phyloP scores from a whole-genome alignment of 2,797 vertebrate species.

The Lepus townsendii region DNA sequence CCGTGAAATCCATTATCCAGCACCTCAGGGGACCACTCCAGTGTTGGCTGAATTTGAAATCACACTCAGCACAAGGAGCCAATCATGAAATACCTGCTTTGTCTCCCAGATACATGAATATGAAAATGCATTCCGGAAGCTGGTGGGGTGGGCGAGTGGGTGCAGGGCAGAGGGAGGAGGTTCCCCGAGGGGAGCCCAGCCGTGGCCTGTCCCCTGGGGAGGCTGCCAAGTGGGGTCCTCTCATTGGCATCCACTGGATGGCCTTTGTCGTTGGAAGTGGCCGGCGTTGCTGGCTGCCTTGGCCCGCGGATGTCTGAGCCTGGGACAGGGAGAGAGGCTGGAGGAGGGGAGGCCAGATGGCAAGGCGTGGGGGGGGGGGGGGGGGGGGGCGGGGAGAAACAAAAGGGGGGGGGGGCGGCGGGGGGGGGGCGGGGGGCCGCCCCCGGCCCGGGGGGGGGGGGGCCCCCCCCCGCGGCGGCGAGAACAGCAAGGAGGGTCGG shows the following conservation, averaged over 20 bases:
- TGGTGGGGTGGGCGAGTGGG: slow-evolving; percentile 27
- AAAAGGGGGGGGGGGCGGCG: slow-evolving; percentile 16
- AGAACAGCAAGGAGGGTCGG: slow-evolving; percentile 81
- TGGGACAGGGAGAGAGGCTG: slow-evolving; percentile 65
- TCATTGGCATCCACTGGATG: background rate
- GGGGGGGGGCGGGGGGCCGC: too few species aligned
- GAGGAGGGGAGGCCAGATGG: slow-evolving; percentile 79
- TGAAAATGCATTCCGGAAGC: slow-evolving; percentile 79
- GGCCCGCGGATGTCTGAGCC: background rate
- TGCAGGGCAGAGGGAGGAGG: slow-evolving; percentile 48
- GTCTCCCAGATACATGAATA: slow-evolving; percentile 82
- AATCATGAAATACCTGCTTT: slow-evolving; percentile 82
- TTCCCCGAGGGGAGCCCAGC: slow-evolving; percentile 38
- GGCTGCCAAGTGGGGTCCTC: background rate
- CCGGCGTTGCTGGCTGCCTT: background rate
- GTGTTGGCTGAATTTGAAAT: slow-evolving; percentile 82
- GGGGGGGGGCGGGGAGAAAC: background rate
- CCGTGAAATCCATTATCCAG: slow-evolving; percentile 83
- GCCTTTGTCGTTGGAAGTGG: background rate
- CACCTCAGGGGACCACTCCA: slow-evolving; percentile 83
- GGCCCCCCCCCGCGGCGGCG: background rate
- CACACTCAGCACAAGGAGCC: slow-evolving; percentile 70
- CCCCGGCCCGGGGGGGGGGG: slow-evolving; percentile 34
- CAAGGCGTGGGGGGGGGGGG: slow-evolving; percentile 64
- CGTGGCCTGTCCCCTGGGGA: background rate